These are phyloP conservation scores for Acanthisitta chloris DNA, from an alignment of 2,113 vertebrate genomes.

Conservation along the genomic window DNA sequence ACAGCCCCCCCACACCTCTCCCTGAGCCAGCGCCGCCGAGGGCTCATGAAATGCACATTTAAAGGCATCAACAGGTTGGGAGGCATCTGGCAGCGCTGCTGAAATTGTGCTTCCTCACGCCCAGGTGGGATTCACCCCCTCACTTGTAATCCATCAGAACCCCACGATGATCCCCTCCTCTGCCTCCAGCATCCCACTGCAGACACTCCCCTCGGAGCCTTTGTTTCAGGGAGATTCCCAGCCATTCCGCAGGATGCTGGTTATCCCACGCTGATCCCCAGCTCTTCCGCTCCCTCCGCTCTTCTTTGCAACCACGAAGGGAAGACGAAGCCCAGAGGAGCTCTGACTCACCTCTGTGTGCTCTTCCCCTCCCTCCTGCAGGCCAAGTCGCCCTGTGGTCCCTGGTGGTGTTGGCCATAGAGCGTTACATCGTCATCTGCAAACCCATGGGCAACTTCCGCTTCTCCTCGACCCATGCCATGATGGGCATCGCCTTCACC, in stretches of 20 bases:
- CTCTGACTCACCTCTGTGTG: background rate
- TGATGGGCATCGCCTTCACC: slow-evolving; percentile 74
- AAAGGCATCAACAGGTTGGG: slow-evolving; percentile 18
- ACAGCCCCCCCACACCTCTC: background rate
- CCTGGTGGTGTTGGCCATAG: slow-evolving; percentile 78
- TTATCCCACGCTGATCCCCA: background rate
- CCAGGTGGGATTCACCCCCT: background rate
- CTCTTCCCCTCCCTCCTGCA: background rate
- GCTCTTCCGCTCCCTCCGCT: background rate
- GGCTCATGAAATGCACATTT: background rate
- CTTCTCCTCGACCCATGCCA: slow-evolving; percentile 71
- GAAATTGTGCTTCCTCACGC: background rate
- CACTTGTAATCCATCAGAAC: background rate
- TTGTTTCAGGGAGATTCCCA: background rate
- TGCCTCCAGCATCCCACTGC: background rate
- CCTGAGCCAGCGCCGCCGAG: background rate
- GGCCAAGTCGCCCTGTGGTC: slow-evolving; percentile 82
- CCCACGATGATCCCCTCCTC: background rate
- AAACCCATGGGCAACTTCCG: slow-evolving; percentile 84
- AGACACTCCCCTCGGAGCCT: fast-evolving
- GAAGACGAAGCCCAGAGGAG: background rate
- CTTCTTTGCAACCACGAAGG: background rate
- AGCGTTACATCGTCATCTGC: slow-evolving; percentile 81
- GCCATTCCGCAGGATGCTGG: background rate
- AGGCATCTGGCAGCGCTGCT: background rate